phyloP scores from a whole-genome alignment of 2,797 vertebrate species.

The Microctenopoma lineatum region DNA sequence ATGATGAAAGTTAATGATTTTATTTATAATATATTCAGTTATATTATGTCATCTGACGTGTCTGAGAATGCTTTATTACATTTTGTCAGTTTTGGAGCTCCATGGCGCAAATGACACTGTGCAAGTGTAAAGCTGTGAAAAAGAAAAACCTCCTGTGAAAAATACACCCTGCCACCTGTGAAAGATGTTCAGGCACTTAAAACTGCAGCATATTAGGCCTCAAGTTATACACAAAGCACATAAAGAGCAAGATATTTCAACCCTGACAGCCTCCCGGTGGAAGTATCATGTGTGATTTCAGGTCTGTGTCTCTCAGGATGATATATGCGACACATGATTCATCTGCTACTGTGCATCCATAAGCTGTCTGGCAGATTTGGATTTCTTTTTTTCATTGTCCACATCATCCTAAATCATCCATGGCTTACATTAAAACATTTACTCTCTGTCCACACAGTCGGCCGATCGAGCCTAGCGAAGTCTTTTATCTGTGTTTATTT shows the following conservation, averaged over 20 bases:
- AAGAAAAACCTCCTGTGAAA: slow-evolving; percentile 34
- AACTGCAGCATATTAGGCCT: slow-evolving; percentile 17
- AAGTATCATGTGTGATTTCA: slow-evolving; percentile 69
- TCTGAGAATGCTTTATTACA: not conserved
- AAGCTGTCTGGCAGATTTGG: slow-evolving; percentile 72
- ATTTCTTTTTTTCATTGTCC: slow-evolving; percentile 19
- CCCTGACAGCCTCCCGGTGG: slow-evolving; percentile 61
- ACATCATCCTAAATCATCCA: not conserved
- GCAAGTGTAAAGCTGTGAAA: slow-evolving; percentile 52
- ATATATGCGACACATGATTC: slow-evolving; percentile 70
- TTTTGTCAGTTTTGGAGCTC: slow-evolving; percentile 8
- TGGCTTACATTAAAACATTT: too few species aligned
- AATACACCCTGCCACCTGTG: slow-evolving; percentile 41
- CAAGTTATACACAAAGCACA: slow-evolving; percentile 32
- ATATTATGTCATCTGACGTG: not conserved
- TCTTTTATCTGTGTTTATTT: slow-evolving; percentile 57
- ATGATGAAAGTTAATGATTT: not conserved
- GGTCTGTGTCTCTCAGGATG: slow-evolving; percentile 61
- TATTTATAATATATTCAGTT: not conserved
- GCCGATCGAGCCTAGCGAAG: slow-evolving; percentile 22
- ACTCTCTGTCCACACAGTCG: slow-evolving; percentile 24
- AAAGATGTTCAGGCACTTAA: slow-evolving; percentile 58
- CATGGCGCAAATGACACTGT: not conserved
- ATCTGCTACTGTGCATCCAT: slow-evolving; percentile 77
- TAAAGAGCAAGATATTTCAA: slow-evolving; percentile 43